Conservation (phyloP, 2,797 vertebrate genomes). For the Sphenopsis melanotis region DNA sequence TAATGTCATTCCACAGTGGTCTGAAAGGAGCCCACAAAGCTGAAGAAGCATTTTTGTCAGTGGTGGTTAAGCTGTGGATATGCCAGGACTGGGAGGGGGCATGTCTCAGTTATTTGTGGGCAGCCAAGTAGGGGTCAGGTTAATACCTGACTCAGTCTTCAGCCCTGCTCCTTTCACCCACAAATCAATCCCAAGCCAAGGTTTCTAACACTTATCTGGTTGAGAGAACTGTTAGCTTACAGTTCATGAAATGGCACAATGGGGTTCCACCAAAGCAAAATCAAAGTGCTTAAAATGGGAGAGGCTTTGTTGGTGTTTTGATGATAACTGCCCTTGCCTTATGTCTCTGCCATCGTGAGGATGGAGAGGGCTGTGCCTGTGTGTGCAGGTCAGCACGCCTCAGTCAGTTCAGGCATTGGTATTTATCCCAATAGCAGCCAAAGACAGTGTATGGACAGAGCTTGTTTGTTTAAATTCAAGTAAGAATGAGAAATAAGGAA, state of each 20-base stretch:
- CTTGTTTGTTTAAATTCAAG: background rate
- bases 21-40: background rate
- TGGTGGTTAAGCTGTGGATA: background rate
- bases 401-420: background rate
- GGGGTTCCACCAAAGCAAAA: background rate
- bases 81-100: fast-evolving
- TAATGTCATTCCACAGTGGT: background rate
- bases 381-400: background rate
- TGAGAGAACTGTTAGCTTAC: background rate
- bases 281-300: background rate
- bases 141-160: background rate
- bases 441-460: background rate
- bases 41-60: background rate
- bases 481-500: background rate
- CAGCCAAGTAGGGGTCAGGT: background rate
- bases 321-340: background rate
- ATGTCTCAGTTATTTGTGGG: background rate
- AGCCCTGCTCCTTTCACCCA: background rate
- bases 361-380: background rate
- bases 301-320: background rate
- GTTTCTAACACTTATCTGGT: background rate
- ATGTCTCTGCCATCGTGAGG: fast-evolving
- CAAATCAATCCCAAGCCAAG: background rate
- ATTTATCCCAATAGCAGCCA: background rate
- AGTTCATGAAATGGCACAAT: background rate